phyloP scores from a whole-genome alignment of 2,888 invertebrate species.

The Sepioteuthis lessoniana region DNA sequence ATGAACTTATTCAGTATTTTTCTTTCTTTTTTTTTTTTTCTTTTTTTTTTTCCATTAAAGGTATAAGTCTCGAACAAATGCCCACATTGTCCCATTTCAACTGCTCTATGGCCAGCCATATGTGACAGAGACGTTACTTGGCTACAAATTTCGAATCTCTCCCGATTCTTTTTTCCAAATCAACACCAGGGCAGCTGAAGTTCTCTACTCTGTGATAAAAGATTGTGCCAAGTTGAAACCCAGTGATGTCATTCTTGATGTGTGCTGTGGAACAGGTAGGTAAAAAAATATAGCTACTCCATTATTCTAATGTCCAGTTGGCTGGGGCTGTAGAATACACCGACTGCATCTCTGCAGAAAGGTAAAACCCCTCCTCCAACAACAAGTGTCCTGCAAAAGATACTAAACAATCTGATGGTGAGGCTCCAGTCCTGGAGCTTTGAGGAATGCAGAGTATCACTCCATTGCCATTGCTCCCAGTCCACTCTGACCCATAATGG shows the following conservation, averaged over 20 bases:
- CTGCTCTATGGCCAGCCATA: constrained; percentile 49
- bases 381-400: too few relatives aligned
- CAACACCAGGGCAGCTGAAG: constrained; percentile 53
- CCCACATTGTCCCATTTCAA: background rate
- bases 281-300: constrained; percentile 51
- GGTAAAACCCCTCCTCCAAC: too few relatives aligned
- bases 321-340: too few relatives aligned
- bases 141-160: constrained; percentile 70
- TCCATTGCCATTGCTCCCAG: too few relatives aligned
- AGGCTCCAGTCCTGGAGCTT: too few relatives aligned
- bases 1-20: background rate
- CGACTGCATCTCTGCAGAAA: too few relatives aligned
- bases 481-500: too few relatives aligned
- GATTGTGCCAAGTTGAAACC: constrained; percentile 48
- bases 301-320: constrained; percentile 50
- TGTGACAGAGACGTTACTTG: constrained; percentile 75
- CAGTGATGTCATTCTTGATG: constrained; percentile 50
- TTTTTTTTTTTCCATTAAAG: background rate
- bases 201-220: constrained; percentile 52
- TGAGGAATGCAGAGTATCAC: too few relatives aligned
- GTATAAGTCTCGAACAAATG: background rate
- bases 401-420: too few relatives aligned
- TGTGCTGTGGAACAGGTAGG: constrained; percentile 55
- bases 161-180: constrained; percentile 77
- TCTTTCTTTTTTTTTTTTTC: background rate